Conservation (phyloP, 2,888 invertebrate species). For the Loripinus fragilis region DNA sequence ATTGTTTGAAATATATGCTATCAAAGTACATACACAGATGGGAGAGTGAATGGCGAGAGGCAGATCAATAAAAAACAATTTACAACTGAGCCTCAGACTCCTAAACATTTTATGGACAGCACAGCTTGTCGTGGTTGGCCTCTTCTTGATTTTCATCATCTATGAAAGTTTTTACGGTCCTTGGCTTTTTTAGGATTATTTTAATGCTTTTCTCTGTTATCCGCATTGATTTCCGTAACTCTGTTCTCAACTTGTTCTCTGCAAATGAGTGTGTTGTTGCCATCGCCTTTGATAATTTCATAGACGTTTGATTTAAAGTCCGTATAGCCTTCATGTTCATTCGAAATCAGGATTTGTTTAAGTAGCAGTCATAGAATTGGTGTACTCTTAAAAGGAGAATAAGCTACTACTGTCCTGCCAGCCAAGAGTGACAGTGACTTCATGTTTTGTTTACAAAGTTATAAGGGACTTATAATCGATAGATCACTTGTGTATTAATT, state of each 20-base stretch:
- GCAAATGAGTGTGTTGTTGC: neutral
- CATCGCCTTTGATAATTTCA: neutral
- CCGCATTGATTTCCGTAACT: neutral
- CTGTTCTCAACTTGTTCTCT: neutral
- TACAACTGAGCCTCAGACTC: neutral
- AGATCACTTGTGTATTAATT: too few relatives aligned
- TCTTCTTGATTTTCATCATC: neutral
- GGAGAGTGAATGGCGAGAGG: too few relatives aligned
- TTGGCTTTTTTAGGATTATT: neutral
- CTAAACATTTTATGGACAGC: neutral
- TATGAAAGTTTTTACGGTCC: neutral
- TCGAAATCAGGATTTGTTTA: slow-evolving; percentile 1
- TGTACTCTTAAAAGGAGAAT: too few relatives aligned
- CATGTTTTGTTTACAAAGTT: too few relatives aligned
- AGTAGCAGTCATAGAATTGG: too few relatives aligned
- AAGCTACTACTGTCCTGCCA: too few relatives aligned
- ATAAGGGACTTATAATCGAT: too few relatives aligned
- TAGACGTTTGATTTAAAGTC: neutral
- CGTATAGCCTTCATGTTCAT: neutral
- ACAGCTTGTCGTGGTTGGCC: neutral
- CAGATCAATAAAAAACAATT: neutral
- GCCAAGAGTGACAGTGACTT: too few relatives aligned
- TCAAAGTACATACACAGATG: too few relatives aligned
- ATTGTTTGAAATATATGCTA: too few relatives aligned
- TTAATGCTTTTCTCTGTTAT: neutral